Conservation (phyloP, 23 tunicate species). For the Diplosoma virens region DNA sequence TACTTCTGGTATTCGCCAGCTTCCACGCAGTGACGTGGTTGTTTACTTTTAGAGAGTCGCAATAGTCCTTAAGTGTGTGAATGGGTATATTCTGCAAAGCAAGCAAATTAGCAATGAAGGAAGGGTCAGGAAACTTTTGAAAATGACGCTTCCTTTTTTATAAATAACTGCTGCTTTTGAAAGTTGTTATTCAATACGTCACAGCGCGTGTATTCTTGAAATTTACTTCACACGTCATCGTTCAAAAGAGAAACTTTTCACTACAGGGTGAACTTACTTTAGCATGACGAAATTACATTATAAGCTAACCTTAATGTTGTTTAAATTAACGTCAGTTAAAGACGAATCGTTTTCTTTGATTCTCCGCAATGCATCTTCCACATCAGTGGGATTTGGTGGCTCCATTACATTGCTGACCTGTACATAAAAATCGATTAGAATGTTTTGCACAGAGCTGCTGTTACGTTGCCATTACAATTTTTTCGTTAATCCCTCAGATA, state of each 20-base stretch:
- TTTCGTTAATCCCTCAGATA: no score
- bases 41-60: constrained; percentile 72
- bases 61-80: constrained; percentile 78
- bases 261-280: background rate
- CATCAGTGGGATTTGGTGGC: constrained; percentile 93
- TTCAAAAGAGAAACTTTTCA: no score
- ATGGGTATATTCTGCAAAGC: constrained; percentile 68
- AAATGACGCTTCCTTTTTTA: background rate
- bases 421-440: no score
- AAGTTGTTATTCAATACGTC: no score
- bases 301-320: constrained; percentile 67
- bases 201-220: no score
- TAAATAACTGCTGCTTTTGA: no score
- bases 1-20: constrained; percentile 69
- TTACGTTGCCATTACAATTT: no score
- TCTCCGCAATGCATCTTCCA: constrained; percentile 56
- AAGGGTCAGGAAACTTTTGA: background rate
- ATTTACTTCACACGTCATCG: no score
- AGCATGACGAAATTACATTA: background rate
- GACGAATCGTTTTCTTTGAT: constrained; percentile 62
- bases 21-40: constrained; percentile 57
- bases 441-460: no score
- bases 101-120: background rate
- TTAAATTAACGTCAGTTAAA: constrained; percentile 74
- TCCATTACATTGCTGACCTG: constrained; percentile 55